phyloP scores from a whole-genome alignment of 2,797 vertebrate species.

The Otolemur crassicaudatus region DNA sequence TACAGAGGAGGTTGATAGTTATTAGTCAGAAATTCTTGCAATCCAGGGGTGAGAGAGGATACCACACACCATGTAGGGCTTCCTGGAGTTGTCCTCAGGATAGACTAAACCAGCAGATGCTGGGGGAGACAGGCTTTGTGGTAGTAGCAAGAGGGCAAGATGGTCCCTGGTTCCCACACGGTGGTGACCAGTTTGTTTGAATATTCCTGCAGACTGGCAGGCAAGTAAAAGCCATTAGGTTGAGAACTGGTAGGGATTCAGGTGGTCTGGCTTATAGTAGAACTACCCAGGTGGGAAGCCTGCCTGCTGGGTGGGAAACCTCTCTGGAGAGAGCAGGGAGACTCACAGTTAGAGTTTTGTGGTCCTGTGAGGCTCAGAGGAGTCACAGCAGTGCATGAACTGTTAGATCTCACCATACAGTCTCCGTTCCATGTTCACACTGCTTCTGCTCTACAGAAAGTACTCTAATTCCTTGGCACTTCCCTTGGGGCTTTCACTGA shows the following conservation, averaged over 20 bases:
- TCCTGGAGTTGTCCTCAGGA: not conserved
- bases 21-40: not conserved
- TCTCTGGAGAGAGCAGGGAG: not conserved
- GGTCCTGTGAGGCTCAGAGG: not conserved
- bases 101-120: not conserved
- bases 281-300: not conserved
- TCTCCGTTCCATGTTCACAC: not conserved
- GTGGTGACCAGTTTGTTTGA: not conserved
- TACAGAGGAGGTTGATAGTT: not conserved
- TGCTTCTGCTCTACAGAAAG: not conserved
- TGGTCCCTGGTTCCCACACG: not conserved
- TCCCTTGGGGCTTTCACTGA: constrained; percentile 32
- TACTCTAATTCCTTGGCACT: not conserved
- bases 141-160: not conserved
- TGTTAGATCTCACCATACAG: not conserved
- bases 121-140: not conserved
- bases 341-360: not conserved
- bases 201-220: not conserved
- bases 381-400: not conserved
- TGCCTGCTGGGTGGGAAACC: not conserved
- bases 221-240: not conserved
- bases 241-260: not conserved
- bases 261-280: not conserved
- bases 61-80: accelerated
- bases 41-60: not conserved